These are phyloP conservation scores for Lymantria dispar DNA, from an alignment of 2,888 invertebrate species.

Conservation along the genomic window DNA sequence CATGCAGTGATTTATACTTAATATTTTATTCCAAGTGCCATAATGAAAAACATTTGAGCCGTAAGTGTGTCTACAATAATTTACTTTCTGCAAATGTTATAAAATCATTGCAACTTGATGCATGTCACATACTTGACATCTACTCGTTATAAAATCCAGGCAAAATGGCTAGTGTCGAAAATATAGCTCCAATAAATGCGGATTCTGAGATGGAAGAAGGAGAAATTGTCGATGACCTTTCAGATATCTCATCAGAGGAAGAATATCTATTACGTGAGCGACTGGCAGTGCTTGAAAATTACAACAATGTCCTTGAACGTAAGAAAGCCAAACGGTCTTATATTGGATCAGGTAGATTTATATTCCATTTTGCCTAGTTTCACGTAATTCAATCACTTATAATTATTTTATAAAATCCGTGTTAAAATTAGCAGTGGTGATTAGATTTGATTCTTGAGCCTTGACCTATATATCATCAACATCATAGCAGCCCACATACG, in stretches of 20 bases:
- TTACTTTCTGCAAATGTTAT: not conserved
- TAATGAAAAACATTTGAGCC: slow-evolving; percentile 10
- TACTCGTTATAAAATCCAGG: not conserved
- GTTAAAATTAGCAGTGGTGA: too few relatives aligned
- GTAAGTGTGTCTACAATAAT: not conserved
- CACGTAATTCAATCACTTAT: too few relatives aligned
- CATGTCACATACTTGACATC: too few relatives aligned
- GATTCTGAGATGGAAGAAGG: slow-evolving; percentile 78
- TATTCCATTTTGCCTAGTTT: not conserved
- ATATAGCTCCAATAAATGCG: slow-evolving; percentile 42
- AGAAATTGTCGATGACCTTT: slow-evolving; percentile 73
- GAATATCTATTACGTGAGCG: slow-evolving; percentile 70
- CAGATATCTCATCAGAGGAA: slow-evolving; percentile 77
- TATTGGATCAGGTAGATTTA: slow-evolving; percentile 47
- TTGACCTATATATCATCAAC: too few relatives aligned
- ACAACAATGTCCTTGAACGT: slow-evolving; percentile 75
- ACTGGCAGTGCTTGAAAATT: slow-evolving; percentile 71
- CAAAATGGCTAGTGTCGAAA: slow-evolving; percentile 59
- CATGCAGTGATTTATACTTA: not conserved
- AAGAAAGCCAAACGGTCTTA: slow-evolving; percentile 67
- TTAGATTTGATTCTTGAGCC: too few relatives aligned
- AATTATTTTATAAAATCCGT: too few relatives aligned
- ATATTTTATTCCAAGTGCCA: slow-evolving; percentile 12
- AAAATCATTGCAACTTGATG: not conserved
- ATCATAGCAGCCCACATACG: too few relatives aligned